Base-by-base conservation (phyloP, 2,888 invertebrate species). In the Lottia scabra region DNA sequence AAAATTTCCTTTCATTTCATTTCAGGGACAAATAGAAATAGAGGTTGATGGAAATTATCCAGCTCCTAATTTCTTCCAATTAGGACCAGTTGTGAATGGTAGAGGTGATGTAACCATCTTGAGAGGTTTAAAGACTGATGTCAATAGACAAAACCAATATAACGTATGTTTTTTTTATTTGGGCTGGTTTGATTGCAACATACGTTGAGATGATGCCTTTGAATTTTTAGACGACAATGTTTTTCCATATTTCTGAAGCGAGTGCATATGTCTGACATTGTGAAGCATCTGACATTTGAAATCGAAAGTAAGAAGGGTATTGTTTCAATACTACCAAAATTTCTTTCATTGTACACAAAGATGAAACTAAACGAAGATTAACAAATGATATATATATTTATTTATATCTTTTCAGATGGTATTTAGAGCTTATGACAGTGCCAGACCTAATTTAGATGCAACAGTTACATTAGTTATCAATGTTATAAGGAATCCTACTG, bases 31-130 rank as follows among this genome's bases (percentile, higher is more conserved):
- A 15, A 64, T 82, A 6, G 66, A 71, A 30, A 81, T 79, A 71
- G 73, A 71, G 44, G 71, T 83, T 1, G 74, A 67, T 64, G 86
- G 86, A 10, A 75, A 76, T 5, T 80, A 79, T n/a, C 80, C 83
- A 12, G 83, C 81, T 19, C 78, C 81, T 12, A 78, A 75, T 66
- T 84, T 83, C 78, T 86, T 87, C 75, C 19, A 56, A 56, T 13
- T 56, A 19, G 56, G 56, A 23, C 10, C 69, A 16, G 46, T 84
- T 16, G 65, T 79, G 56, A 44, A 65, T 23, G 66, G 63, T 12
- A 63, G 8, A 63, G 78, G 78, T 27, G 27, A 48, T 15, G 67
- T 78, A 13, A 46, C 62, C 8, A 68, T 76, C 0, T 63, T n/a
- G 23, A 74, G 63, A 56, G 67, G 56, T 45, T 66, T 78, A 1